Percentiles rank a stretch among this genome's conserved stretches.
Evolutionary conservation across 2,888 invertebrate species (phyloP).

Genomic region (Leptopilina syphax): DNA sequence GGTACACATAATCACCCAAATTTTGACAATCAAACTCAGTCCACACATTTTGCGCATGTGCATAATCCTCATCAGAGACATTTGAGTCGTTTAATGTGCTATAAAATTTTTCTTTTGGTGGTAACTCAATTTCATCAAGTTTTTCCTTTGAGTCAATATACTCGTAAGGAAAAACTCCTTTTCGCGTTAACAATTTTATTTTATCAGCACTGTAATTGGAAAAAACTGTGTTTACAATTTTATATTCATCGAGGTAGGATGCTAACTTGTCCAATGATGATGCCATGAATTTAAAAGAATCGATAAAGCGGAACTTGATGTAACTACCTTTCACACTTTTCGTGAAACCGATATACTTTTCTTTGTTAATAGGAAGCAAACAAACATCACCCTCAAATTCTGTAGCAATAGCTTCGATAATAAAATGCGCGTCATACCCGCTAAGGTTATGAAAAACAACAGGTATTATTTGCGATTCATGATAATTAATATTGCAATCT

Average conservation of each 20-base stretch:
- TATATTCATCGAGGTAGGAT: neutral
- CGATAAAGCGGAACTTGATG: too few species aligned
- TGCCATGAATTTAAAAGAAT: too few species aligned
- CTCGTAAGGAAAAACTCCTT: too few species aligned
- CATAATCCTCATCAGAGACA: neutral
- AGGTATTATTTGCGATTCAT: neutral
- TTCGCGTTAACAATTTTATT: too few species aligned
- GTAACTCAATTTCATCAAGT: neutral
- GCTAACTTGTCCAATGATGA: neutral
- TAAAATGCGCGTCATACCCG: constrained; percentile 4
- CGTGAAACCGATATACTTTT: neutral
- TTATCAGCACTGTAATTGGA: too few species aligned
- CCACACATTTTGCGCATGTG: neutral
- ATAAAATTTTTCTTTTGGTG: neutral
- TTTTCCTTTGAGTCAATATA: constrained; percentile 1
- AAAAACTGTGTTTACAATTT: too few species aligned
- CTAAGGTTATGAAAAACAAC: neutral
- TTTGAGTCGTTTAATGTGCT: constrained; percentile 5
- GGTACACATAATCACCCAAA: neutral
- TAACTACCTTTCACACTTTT: too few species aligned
- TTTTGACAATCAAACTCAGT: neutral
- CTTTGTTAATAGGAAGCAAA: neutral
- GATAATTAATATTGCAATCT: too few species aligned
- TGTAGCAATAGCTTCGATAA: neutral
- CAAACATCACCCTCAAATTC: neutral